Base-by-base conservation (phyloP, 53 echinoderm and acorn worm species). In the Paracentrotus lividus region DNA sequence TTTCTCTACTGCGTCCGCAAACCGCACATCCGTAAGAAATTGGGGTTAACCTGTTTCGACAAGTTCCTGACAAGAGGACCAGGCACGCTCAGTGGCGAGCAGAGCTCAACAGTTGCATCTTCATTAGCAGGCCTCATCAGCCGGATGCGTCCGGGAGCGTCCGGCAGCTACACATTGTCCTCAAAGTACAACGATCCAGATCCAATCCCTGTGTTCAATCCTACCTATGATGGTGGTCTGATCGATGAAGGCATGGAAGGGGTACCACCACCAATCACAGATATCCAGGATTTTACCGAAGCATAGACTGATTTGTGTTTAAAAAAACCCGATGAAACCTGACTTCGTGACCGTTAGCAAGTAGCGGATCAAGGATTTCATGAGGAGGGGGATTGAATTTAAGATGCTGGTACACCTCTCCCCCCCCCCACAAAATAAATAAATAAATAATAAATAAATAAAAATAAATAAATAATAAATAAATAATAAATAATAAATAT, bases 1-100 rank as follows among this genome's bases (percentile, higher is more conserved):
- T 42, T 89, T 8, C 89, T 89, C 12, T 89, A 89, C 40, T 88
- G 88, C 58, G 34, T 88, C 57, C 58, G 88, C 14, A 58, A 88
- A 52, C 88, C 57, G 31, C 57, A 21, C 18, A 88, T 88, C 88
- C 88, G 88, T 0, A 56, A 88, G 56, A 32, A 7, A 29, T 89
- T 42, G 60, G 57, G 89, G 54, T 14, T 59, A 12, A 64, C 65
- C 21, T 89, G 89, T 27, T 43, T 23, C 18, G 89, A 64, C 43
- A 33, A 56, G 55, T 49, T 10, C 85, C 13, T 42, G 26, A 21
- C 7, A 18, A 18, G 34, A 12, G 85, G 38, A 78, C 18, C 45
- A 10, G 47, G 43, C 81, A 78, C 47, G n/a, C 47, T 47, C 8
- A 45, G 81, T 26, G 81, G 45, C 47, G 36, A 1, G 9, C 18